phyloP scores from a whole-genome alignment of 2,888 invertebrate species.

The Bellardia pandia region DNA sequence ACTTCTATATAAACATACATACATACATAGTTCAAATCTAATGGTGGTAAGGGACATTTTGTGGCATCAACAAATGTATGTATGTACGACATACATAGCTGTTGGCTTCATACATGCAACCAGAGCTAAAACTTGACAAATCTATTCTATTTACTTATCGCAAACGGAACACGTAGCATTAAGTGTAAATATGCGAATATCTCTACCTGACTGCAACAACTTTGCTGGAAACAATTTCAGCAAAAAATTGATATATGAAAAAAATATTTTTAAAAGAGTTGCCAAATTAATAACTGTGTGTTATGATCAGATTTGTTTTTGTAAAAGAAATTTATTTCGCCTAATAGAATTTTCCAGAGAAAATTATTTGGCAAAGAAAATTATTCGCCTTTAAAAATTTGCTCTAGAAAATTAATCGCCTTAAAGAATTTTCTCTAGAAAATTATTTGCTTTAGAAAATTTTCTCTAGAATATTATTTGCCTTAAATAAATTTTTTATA shows the following conservation, averaged over 20 bases:
- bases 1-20: neutral
- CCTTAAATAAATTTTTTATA: too few relatives aligned
- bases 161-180: conserved; percentile 75
- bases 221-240: conserved; percentile 18
- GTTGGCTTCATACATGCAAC: conserved; percentile 29
- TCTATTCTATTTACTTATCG: conserved; percentile 75
- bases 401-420: too few relatives aligned
- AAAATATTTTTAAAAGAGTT: neutral
- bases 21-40: neutral
- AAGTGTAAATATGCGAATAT: conserved; percentile 75
- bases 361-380: neutral
- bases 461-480: neutral
- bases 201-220: conserved; percentile 68
- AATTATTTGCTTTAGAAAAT: too few relatives aligned
- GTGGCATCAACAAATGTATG: conserved; percentile 19
- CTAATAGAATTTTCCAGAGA: neutral
- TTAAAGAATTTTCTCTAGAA: too few relatives aligned
- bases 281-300: neutral
- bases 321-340: neutral
- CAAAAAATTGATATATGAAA: neutral
- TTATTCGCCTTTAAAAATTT: neutral
- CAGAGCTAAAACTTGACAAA: conserved; percentile 63
- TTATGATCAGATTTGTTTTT: neutral
- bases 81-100: neutral
- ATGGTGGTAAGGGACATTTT: neutral